Evolutionary conservation across 2,888 invertebrate species (phyloP), one percentile per base, ranked within the genome.

Genomic region (Phyllotreta cruciferae): DNA sequence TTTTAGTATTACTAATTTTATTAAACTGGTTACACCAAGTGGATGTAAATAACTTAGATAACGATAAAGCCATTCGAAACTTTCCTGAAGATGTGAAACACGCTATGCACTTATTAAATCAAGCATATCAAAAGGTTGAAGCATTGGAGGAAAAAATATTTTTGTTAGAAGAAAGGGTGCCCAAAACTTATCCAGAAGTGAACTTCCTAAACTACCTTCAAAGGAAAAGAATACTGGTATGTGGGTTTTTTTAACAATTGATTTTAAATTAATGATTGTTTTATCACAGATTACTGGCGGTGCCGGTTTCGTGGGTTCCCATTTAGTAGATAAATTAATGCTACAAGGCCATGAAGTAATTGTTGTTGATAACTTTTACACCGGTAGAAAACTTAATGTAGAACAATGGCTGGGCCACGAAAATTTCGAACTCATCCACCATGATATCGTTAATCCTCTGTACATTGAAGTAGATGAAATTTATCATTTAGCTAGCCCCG

Each of bases 321-420:
- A 99, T 82, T 85, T 99, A 34, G 96, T 98, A 0, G 99, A 99
- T 80, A 85, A 90, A 70, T 84, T 99, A 56, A 98, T 99, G 98
- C 85, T 91, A 70, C 92, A 92, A 75, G 98, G 98, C 0, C 97
- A 98, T 81, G 97, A 98, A 83, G 89, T 98, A 0, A 96, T 96
- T 73, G 97, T 97, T 0, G 96, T 92, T 1, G 98, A 99, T 81
- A 99, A 99, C 81, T 98, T 98, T 82, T 98, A 96, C 82, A 99
- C 98, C 0, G 98, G 98, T 0, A 87, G 97, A 10, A 97, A 98
- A 79, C 86, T 94, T 41, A 99, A 99, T 81, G 93, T 99, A 0
- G 97, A 97, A 78, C 98, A 98, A 76, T 99, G 99, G 99, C 88
- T 98, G 62, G 98, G 98, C 0, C 99, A 99, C 81, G 92, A 96